These are phyloP conservation scores for Drosophila paranaensis DNA, from an alignment of 2,888 invertebrate genomes.

Conservation along the genomic window DNA sequence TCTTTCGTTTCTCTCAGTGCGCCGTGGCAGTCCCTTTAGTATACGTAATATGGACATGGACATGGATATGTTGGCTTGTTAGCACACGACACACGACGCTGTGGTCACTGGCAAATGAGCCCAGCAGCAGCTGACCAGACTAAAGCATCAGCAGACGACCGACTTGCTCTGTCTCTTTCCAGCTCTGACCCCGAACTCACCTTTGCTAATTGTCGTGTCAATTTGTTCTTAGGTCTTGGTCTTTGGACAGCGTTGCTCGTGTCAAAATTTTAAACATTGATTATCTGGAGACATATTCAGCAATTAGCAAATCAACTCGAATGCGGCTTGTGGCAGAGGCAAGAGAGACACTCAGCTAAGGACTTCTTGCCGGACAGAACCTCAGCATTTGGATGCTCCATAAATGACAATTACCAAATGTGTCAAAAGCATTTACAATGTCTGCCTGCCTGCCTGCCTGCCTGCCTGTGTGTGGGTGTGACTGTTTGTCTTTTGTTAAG, in stretches of 20 bases:
- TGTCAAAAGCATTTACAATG: slow-evolving; percentile 67
- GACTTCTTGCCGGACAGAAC: slow-evolving; percentile 23
- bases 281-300: slow-evolving; percentile 84
- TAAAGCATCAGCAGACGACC: slow-evolving; percentile 8
- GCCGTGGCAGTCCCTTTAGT: not conserved
- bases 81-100: slow-evolving; percentile 71
- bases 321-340: slow-evolving; percentile 53
- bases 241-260: slow-evolving; percentile 53
- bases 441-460: slow-evolving; percentile 12
- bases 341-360: slow-evolving; percentile 1
- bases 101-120: slow-evolving; percentile 72
- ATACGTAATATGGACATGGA: slow-evolving; percentile 16
- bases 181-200: slow-evolving; percentile 21
- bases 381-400: slow-evolving; percentile 34
- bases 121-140: slow-evolving; percentile 65
- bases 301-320: slow-evolving; percentile 84
- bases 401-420: slow-evolving; percentile 77
- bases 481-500: slow-evolving; percentile 51
- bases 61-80: slow-evolving; percentile 62
- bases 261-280: slow-evolving; percentile 81
- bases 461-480: not conserved
- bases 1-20: slow-evolving; percentile 2
- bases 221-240: slow-evolving; percentile 44
- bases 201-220: slow-evolving; percentile 75
- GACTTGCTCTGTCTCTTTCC: not conserved